A percentile compares a stretch with the other conserved stretches of the same genome.
Conservation (phyloP, 2,888 invertebrate species). For the Noctuana brunneofusca region DNA sequence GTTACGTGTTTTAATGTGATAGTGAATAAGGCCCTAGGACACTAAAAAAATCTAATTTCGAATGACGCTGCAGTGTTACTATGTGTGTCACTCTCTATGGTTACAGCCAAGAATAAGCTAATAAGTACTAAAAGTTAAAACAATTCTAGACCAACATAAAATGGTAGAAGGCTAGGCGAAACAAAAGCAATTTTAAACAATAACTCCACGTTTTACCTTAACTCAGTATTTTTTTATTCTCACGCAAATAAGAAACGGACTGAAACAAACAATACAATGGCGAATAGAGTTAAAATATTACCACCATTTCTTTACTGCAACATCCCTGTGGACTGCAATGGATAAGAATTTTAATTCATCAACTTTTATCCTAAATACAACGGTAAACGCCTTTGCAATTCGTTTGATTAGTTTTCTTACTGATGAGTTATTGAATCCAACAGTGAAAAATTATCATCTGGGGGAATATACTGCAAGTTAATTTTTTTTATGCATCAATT, state of each 20-base stretch:
- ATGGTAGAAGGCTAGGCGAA: slow-evolving; percentile 11
- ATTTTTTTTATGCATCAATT: no score
- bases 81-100: background rate
- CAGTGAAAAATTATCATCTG: no score
- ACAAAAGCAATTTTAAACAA: slow-evolving; percentile 29
- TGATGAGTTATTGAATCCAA: no score
- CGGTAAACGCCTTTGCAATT: background rate
- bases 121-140: slow-evolving; percentile 6
- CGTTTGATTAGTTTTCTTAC: background rate
- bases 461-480: no score
- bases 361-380: background rate
- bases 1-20: no score
- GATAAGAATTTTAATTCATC: slow-evolving; percentile 3
- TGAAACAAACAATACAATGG: slow-evolving; percentile 30
- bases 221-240: slow-evolving; percentile 31
- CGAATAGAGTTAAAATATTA: slow-evolving; percentile 28
- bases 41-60: no score
- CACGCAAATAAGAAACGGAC: slow-evolving; percentile 27
- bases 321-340: background rate
- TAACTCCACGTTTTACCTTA: slow-evolving; percentile 21
- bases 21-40: no score
- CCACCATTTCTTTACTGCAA: slow-evolving; percentile 24
- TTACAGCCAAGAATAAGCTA: slow-evolving; percentile 7
- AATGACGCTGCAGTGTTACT: background rate
- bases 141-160: background rate